Base-by-base conservation (phyloP, 2,888 invertebrate species). In the Temnothorax rugatulus region DNA sequence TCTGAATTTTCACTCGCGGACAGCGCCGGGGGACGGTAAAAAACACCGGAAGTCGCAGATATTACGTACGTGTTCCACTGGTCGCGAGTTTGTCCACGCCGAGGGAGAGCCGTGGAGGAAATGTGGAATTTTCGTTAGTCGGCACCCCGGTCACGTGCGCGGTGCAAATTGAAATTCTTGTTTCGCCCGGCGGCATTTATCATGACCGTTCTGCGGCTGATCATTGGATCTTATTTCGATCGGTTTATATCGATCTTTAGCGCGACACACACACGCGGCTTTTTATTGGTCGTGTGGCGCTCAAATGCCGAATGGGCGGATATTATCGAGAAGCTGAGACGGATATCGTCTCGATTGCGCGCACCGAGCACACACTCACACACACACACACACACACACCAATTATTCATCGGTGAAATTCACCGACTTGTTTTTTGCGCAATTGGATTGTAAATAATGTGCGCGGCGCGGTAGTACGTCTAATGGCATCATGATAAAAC, bases 121-220 rank as follows among this genome's bases (percentile, higher is more conserved):
- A 82, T 79, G 61, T 29, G 85, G 81, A 89, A 90, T 88, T 90
- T 86, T 83, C 76, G 73, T 63, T 85, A 63, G 66, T 87, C 84
- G 83, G 83, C 79, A 92, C 69, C 83, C 89, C 64, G 77, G 88
- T 90, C 93, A 93, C 93, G 93, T 85, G 83, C 85, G 77, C 59
- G 79, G 88, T 86, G 88, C 90, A 92, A 93, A 93, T 93, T 93
- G 93, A 93, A 93, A 93, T 93, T 93, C 93, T 92, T 92, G 92
- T 92, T 92, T 91, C 91, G 90, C 85, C 84, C 87, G 82, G 71
- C 73, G 88, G 89, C 91, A 90, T 91, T 92, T 92, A 91, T 91
- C 91, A 90, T 88, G 84, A 71, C 83, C 61, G 88, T 86, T 85
- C 82, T 79, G 68, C 74, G 86, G 84, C 76, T 83, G 87, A 88